These are phyloP conservation scores for Solenodon paradoxus DNA, from an alignment of 2,113 vertebrate genomes.

Conservation along the genomic window DNA sequence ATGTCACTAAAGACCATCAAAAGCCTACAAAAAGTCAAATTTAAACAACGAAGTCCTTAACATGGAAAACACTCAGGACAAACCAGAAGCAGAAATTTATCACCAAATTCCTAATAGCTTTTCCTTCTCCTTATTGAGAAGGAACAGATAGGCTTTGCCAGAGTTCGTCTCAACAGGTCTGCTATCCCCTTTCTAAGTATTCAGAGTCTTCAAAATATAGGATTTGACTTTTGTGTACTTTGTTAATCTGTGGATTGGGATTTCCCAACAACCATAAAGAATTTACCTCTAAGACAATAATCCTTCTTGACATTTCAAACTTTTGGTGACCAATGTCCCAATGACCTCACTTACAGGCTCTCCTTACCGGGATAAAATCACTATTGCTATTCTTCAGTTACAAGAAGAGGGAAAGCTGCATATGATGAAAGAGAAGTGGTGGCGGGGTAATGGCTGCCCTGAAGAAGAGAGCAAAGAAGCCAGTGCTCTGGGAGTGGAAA, in stretches of 20 bases:
- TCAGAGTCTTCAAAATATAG: background rate
- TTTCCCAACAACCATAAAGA: background rate
- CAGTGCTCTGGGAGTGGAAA: conserved; percentile 96
- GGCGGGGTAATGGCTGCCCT: conserved; percentile 95
- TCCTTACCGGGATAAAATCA: conserved; percentile 96
- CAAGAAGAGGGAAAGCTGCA: conserved; percentile 98
- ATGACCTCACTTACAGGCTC: conserved; percentile 85
- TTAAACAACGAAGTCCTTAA: background rate
- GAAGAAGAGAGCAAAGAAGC: conserved; percentile 98
- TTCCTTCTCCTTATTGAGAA: background rate
- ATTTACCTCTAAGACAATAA: background rate
- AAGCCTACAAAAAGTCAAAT: background rate
- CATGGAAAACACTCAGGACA: background rate
- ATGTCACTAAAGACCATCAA: background rate
- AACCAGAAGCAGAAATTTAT: background rate
- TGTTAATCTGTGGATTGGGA: background rate
- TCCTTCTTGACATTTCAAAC: background rate
- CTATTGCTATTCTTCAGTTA: conserved; percentile 96
- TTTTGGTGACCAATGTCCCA: background rate
- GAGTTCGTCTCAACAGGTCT: background rate
- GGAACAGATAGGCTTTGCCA: background rate
- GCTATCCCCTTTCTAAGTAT: background rate
- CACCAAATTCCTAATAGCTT: background rate
- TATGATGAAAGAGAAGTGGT: conserved; percentile 99
- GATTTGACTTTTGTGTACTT: background rate